Evolutionary conservation across 37 sponge, comb jelly and placozoan genomes (phyloP), one percentile per base, ranked within the genome.

Genomic region (Cliona cf. orientalis): DNA sequence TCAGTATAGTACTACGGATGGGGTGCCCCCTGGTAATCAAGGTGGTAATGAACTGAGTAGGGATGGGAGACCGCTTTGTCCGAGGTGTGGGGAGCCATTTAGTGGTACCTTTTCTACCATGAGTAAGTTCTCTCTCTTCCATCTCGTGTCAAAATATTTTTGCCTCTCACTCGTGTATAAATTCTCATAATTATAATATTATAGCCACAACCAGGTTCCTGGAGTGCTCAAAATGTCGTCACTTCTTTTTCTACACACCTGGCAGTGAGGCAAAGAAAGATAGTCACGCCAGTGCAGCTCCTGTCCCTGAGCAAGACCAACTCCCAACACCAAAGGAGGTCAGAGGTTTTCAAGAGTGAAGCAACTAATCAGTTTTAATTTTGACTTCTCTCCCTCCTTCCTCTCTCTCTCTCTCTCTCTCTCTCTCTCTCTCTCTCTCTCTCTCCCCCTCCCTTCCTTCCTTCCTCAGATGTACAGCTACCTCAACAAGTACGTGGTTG

Each of bases 401-500:
- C 31, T n/a, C 55, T 74, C 21, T 28, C 58, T 19, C 58, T 74
- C 31, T 41, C n/a, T 70, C 72, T 70, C 72, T 73, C 74, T 44
- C 29, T 73, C 26, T 29, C 60, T 80, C 36, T 9, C 26, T 25
- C 37, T 7, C 46, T 17, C 28, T 4, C 78, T 29, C 46, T 22
- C 45, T 28, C 78, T 17, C 78, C 6, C 66, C 17, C 46, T 5
- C 78, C 6, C 78, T 14, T 53, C 26, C 72, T 36, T 38, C 17
- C 65, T 28, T 53, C 6, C 66, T 17, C 65, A 99, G 95, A 99
- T 99, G 29, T 99, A 73, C 78, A 84, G 87, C 21, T 91, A 92
- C 71, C 84, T 99, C 3, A 83, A 93, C 33, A 81, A 63, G 56
- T 91, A 87, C 87, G 97, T 99, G 45, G 80, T 99, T 38, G 99